Evolutionary conservation across 1,140 invertebrate species (phyloP).

Genomic region (Brachionus rubens): DNA sequence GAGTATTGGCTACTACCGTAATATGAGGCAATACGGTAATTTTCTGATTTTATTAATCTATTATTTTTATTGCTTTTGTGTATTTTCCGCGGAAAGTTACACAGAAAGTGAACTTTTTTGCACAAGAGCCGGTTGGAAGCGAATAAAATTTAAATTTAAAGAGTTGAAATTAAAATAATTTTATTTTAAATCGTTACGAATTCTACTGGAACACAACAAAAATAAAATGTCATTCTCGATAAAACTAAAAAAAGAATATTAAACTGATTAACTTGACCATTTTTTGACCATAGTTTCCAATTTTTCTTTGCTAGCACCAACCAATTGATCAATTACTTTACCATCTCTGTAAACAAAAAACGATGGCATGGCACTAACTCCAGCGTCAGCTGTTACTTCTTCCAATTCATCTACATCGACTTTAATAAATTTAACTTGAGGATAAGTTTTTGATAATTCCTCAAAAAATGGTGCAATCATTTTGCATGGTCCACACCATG

Average conservation of each 20-base stretch:
- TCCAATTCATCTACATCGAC: conserved; percentile 46
- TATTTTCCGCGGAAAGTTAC: no score
- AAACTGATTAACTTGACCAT: background rate
- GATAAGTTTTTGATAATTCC: conserved; percentile 40
- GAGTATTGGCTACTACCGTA: no score
- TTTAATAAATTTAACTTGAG: conserved; percentile 22
- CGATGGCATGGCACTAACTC: conserved; percentile 36
- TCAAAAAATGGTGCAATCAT: conserved; percentile 46
- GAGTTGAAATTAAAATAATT: no score
- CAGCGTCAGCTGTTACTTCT: conserved; percentile 29
- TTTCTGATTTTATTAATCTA: no score
- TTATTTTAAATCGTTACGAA: no score
- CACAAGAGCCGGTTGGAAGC: no score
- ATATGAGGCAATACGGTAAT: no score
- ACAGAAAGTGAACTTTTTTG: no score
- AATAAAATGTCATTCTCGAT: background rate
- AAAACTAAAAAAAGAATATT: background rate
- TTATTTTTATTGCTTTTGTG: no score
- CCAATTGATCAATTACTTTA: conserved; percentile 32
- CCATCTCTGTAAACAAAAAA: conserved; percentile 37
- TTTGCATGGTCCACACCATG: conserved; percentile 46
- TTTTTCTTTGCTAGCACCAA: conserved; percentile 46
- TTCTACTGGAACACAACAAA: no score
- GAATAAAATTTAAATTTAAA: no score
- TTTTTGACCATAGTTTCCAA: conserved; percentile 36